Percentiles rank a stretch among this genome's conserved stretches.
Conservation (phyloP, 2,888 invertebrate genomes). For the Arrhopalites spinosus region DNA sequence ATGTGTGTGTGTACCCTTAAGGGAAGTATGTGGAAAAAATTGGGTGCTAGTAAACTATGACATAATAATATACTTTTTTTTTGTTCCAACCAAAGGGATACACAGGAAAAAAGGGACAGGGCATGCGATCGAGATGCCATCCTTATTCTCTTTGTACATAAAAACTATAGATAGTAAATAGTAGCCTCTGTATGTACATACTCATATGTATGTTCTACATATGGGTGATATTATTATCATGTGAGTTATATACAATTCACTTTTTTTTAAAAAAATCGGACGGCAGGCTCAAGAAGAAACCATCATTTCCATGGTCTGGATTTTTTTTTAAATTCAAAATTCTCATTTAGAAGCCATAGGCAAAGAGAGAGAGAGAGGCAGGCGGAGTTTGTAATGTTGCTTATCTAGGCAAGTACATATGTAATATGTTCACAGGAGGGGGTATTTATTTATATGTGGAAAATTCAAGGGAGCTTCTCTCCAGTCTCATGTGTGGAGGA, state of each 20-base stretch:
- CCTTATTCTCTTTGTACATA: background rate
- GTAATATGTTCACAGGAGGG: constrained; percentile 21
- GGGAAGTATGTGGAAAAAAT: constrained; percentile 18
- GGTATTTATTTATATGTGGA: constrained; percentile 12
- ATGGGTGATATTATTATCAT: background rate
- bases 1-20: constrained; percentile 19
- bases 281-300: background rate
- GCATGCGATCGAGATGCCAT: constrained; percentile 20
- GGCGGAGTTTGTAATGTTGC: too few species aligned
- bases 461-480: background rate
- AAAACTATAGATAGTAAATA: background rate
- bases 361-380: background rate
- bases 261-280: constrained; percentile 5
- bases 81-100: constrained; percentile 9
- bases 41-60: constrained; percentile 35
- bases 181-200: background rate
- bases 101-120: constrained; percentile 18
- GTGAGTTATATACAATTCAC: background rate
- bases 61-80: constrained; percentile 37
- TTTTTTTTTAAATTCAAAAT: constrained; percentile 8
- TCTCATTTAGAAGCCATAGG: constrained; percentile 3
- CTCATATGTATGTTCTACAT: background rate
- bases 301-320: constrained; percentile 5
- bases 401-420: background rate
- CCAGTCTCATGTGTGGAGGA: background rate